Evolutionary conservation across 2,888 invertebrate species (phyloP).

Genomic region (Epirrita christyi): DNA sequence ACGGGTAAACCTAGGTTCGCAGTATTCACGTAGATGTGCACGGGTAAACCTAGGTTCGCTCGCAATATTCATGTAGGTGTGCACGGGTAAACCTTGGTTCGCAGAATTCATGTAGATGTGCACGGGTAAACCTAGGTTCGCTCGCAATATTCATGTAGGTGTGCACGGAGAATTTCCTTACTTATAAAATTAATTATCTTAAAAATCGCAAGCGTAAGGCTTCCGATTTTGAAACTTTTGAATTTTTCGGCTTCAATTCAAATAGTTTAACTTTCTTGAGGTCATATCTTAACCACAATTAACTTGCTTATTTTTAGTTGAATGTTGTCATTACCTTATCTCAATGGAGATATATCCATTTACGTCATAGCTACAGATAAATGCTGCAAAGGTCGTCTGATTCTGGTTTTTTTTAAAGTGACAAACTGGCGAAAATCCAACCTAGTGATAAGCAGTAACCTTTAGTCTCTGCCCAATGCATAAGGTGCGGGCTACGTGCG

Average conservation of each 20-base stretch:
- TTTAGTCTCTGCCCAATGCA: not conserved
- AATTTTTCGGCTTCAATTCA: constrained; percentile 18
- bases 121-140: no score
- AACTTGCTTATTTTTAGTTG: constrained; percentile 45
- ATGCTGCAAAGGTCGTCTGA: constrained; percentile 48
- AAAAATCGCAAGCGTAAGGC: not conserved
- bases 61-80: no score
- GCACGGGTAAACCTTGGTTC: no score
- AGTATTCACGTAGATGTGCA: no score
- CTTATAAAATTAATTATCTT: not conserved
- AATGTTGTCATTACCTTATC: constrained; percentile 53
- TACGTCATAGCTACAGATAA: constrained; percentile 51
- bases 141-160: no score
- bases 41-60: no score
- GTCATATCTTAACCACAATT: constrained; percentile 43
- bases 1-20: no score
- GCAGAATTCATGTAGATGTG: no score
- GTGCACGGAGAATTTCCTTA: no score
- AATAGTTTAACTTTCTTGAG: constrained; percentile 43
- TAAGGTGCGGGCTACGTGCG: no score
- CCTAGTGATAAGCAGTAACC: constrained; percentile 14
- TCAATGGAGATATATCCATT: constrained; percentile 50
- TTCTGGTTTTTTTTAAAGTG: not conserved
- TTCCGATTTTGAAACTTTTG: no score
- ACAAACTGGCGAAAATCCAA: constrained; percentile 1